Percentiles rank a stretch among this genome's conserved stretches.
Conservation (phyloP, 2,888 invertebrate genomes). For the Ormyrus pomaceus region DNA sequence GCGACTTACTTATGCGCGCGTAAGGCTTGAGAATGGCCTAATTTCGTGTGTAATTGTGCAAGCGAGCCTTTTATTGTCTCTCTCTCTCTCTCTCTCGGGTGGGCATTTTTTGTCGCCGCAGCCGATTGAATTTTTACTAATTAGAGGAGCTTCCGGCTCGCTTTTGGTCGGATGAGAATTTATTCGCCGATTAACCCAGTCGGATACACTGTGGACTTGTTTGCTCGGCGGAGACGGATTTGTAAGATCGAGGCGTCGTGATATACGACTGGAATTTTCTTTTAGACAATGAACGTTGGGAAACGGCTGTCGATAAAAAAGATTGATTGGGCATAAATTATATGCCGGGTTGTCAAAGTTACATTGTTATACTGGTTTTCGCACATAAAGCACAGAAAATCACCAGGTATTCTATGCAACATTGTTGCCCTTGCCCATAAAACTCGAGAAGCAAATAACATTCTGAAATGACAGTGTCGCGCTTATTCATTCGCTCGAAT, state of each 20-base stretch:
- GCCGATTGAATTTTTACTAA: background rate
- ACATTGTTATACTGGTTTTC: slow-evolving; percentile 9
- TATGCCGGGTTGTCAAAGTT: background rate
- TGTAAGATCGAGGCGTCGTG: background rate
- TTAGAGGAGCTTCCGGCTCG: background rate
- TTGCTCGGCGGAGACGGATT: background rate
- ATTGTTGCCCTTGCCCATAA: background rate
- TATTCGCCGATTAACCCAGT: background rate
- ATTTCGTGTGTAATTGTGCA: slow-evolving; percentile 26
- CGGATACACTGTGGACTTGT: background rate
- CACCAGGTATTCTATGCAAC: background rate
- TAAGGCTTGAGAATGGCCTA: slow-evolving; percentile 7
- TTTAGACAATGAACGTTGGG: slow-evolving; percentile 21
- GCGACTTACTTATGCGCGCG: slow-evolving; percentile 22
- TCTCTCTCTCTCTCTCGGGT: background rate
- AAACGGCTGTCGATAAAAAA: slow-evolving; percentile 33
- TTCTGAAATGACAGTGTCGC: no score
- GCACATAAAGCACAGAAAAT: slow-evolving; percentile 18
- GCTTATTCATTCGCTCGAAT: no score
- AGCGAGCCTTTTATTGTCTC: slow-evolving; percentile 7
- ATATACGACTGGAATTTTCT: slow-evolving; percentile 12
- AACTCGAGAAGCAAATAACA: no score
- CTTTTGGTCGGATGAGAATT: background rate
- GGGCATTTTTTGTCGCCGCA: background rate
- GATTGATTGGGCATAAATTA: slow-evolving; percentile 40